These are phyloP conservation scores for Drosophila ogumai DNA, from an alignment of 1,140 invertebrate genomes.

Conservation along the genomic window DNA sequence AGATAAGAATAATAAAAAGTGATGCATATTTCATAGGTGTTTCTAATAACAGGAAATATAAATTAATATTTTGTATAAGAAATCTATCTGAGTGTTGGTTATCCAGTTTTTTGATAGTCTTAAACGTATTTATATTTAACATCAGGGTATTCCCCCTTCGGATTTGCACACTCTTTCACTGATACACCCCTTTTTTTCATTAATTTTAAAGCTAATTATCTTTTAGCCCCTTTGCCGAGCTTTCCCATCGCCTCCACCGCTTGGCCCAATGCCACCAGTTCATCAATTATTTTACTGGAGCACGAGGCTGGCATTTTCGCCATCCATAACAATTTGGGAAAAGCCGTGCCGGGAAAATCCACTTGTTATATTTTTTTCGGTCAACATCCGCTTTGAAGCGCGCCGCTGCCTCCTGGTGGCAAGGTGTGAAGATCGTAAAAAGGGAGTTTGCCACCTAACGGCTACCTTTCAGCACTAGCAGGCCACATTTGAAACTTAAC, in stretches of 20 bases:
- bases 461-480: conserved; percentile 11
- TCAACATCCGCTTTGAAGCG: conserved; percentile 18
- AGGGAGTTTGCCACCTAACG: not conserved
- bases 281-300: conserved; percentile 33
- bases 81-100: not conserved
- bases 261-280: not conserved
- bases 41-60: too few relatives aligned
- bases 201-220: not conserved
- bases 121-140: not conserved
- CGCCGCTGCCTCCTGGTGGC: not conserved
- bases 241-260: not conserved
- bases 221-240: not conserved
- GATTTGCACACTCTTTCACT: not conserved
- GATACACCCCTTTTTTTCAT: not conserved
- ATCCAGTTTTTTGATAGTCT: not conserved
- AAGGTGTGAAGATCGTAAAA: conserved; percentile 7
- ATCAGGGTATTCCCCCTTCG: not conserved
- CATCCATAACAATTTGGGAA: conserved; percentile 55
- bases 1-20: not conserved
- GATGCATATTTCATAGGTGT: not conserved
- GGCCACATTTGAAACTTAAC: conserved; percentile 17
- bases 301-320: conserved; percentile 52
- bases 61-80: not conserved
- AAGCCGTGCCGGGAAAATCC: conserved; percentile 28
- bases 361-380: conserved; percentile 22